Evolutionary conservation across 2,113 vertebrate genomes (phyloP).

Genomic region (Carassius gibelio): DNA sequence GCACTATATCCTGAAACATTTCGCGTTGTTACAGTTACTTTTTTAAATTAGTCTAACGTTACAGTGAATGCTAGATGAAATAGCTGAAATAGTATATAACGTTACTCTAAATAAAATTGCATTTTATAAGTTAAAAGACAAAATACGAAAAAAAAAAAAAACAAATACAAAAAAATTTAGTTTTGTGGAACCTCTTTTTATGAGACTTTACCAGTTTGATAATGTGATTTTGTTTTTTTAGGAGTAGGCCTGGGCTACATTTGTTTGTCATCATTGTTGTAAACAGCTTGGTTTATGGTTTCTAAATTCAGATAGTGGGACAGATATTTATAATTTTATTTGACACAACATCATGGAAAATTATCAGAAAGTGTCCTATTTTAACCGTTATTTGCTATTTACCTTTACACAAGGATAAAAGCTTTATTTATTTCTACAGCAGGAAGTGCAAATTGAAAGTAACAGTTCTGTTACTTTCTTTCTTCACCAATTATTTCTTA

Average conservation of each 20-base stretch:
- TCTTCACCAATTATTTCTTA: neutral
- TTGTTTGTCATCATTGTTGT: neutral
- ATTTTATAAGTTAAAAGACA: too few species aligned
- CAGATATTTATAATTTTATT: neutral
- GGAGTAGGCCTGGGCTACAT: neutral
- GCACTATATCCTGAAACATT: neutral
- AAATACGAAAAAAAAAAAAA: neutral
- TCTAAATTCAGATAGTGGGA: neutral
- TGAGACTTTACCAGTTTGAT: too few species aligned
- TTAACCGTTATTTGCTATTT: neutral
- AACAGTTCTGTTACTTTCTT: neutral
- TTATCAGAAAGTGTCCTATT: neutral
- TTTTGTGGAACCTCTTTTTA: too few species aligned
- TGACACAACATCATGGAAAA: neutral
- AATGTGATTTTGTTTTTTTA: neutral
- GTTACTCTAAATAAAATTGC: neutral
- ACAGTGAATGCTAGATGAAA: neutral
- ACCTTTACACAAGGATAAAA: neutral
- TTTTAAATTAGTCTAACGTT: neutral
- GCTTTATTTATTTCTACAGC: neutral
- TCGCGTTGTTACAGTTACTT: neutral
- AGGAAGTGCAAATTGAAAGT: neutral
- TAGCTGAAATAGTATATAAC: neutral
- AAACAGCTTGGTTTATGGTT: neutral
- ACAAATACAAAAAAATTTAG: too few species aligned